Evolutionary conservation across 2,797 vertebrate genomes (phyloP).

Genomic region (Chelmon rostratus): DNA sequence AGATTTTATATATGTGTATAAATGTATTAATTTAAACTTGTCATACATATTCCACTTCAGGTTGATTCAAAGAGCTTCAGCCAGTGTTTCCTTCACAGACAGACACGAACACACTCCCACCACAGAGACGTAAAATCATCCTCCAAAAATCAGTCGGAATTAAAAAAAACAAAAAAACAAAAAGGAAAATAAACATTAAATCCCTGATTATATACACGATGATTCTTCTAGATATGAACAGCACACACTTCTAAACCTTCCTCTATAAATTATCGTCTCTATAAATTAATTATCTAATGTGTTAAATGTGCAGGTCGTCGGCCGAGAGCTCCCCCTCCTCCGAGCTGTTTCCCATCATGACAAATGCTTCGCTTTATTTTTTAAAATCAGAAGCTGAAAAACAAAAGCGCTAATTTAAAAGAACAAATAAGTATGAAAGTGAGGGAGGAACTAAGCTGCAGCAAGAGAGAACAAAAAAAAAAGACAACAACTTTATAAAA

Average conservation of each 20-base stretch:
- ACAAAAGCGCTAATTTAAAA: conserved; percentile 8
- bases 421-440: not conserved
- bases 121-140: conserved; percentile 72
- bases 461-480: not conserved
- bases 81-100: conserved; percentile 93
- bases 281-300: conserved; percentile 24
- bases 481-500: conserved; percentile 27
- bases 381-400: conserved; percentile 14
- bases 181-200: conserved; percentile 78
- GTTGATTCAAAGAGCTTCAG: conserved; percentile 85
- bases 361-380: conserved; percentile 42
- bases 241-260: conserved; percentile 42
- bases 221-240: conserved; percentile 83
- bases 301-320: conserved; percentile 23
- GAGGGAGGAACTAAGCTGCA: conserved; percentile 12
- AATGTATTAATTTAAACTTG: conserved; percentile 66
- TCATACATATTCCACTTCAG: conserved; percentile 66
- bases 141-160: conserved; percentile 18
- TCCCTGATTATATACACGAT: conserved; percentile 94
- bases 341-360: conserved; percentile 14
- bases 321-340: conserved; percentile 1
- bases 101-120: conserved; percentile 86
- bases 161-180: conserved; percentile 29
- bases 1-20: conserved; percentile 65
- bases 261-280: conserved; percentile 61